Percentiles rank a stretch among this genome's conserved stretches.
Evolutionary conservation across 2,113 vertebrate species (phyloP).

Genomic region (Dasyurus viverrinus): DNA sequence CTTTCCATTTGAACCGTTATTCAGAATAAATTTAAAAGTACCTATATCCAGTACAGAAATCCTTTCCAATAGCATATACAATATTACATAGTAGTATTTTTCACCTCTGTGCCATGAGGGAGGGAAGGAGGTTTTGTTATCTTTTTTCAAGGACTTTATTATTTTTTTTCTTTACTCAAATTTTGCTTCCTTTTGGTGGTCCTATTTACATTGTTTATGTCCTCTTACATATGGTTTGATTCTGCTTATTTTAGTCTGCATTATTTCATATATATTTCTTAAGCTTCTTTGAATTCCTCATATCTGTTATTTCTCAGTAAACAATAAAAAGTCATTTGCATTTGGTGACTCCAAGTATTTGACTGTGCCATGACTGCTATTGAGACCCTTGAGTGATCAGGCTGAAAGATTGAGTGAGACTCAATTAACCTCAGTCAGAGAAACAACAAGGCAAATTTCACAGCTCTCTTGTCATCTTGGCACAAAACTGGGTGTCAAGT

Average conservation of each 20-base stretch:
- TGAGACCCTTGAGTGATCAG: no score
- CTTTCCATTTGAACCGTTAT: not conserved
- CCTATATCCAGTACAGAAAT: not conserved
- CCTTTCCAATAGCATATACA: not conserved
- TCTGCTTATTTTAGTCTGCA: no score
- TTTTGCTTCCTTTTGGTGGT: not conserved
- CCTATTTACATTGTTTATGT: not conserved
- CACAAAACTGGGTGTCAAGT: no score
- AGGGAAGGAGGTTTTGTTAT: not conserved
- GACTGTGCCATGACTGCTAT: no score
- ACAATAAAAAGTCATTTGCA: no score
- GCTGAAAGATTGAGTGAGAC: no score
- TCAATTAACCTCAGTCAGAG: no score
- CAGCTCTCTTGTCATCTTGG: no score
- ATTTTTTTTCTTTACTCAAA: not conserved
- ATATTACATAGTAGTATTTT: not conserved
- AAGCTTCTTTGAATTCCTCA: not conserved
- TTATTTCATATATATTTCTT: not conserved
- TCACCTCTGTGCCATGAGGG: not conserved
- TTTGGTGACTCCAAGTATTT: no score
- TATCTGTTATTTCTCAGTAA: no score
- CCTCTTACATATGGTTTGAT: not conserved
- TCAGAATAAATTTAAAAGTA: not conserved
- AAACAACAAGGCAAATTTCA: no score
- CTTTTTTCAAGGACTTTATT: not conserved